These are phyloP conservation scores for Cactoblastis cactorum DNA, from an alignment of 2,888 invertebrate genomes.

Conservation along the genomic window DNA sequence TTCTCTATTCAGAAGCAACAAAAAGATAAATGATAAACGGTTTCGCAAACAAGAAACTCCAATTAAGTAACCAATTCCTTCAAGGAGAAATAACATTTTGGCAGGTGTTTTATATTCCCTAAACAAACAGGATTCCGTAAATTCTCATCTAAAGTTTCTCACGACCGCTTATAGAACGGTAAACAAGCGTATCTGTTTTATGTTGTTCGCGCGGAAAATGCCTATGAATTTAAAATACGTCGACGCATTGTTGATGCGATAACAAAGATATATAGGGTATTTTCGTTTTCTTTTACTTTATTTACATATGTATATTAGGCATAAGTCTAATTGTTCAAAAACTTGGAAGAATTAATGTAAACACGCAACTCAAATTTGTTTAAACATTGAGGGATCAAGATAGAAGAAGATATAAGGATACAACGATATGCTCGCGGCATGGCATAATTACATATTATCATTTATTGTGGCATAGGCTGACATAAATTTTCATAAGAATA, in stretches of 20 bases:
- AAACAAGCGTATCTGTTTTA: conserved; percentile 49
- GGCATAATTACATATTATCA: no score
- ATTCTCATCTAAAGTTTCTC: conserved; percentile 60
- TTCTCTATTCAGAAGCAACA: conserved; percentile 4
- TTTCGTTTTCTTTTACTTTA: no score
- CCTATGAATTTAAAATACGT: conserved; percentile 25
- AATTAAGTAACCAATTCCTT: conserved; percentile 29
- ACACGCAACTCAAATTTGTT: no score
- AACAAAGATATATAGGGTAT: neutral
- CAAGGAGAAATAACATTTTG: conserved; percentile 32
- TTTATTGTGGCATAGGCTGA: no score
- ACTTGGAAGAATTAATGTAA: no score
- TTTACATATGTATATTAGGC: no score
- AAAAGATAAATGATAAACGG: conserved; percentile 7
- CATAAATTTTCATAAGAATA: neutral
- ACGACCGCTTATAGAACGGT: conserved; percentile 39
- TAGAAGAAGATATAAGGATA: no score
- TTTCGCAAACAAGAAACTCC: conserved; percentile 20
- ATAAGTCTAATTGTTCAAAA: no score
- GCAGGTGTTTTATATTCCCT: conserved; percentile 49
- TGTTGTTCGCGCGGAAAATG: conserved; percentile 38
- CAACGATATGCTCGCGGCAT: no score
- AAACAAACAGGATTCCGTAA: conserved; percentile 47
- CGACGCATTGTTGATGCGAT: conserved; percentile 8
- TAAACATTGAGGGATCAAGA: no score